Percentiles rank a stretch among this genome's conserved stretches.
phyloP scores from a whole-genome alignment of 1,140 invertebrate species.

The Drosophila trapezifrons region DNA sequence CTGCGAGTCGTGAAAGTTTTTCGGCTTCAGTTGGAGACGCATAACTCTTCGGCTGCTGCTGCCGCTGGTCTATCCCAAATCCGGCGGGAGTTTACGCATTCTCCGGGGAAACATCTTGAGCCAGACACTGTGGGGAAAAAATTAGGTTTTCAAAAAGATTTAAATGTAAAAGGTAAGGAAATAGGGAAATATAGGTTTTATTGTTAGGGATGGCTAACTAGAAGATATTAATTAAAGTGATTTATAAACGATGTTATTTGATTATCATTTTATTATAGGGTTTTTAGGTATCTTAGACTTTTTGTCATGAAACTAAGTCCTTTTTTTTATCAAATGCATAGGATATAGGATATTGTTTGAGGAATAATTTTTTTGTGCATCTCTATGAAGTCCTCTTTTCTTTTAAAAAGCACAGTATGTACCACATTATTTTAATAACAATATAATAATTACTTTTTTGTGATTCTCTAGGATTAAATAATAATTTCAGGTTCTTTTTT shows the following conservation, averaged over 20 bases:
- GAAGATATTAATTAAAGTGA: too few relatives aligned
- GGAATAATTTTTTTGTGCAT: too few relatives aligned
- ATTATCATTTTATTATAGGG: background rate
- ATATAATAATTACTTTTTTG: background rate
- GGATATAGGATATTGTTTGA: too few relatives aligned
- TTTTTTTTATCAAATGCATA: too few relatives aligned
- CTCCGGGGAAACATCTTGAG: constrained; percentile 4
- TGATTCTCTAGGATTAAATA: background rate
- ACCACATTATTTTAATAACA: background rate
- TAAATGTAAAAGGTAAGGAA: too few relatives aligned
- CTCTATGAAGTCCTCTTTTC: background rate
- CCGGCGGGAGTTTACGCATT: constrained; percentile 5
- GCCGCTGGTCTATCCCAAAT: constrained; percentile 6
- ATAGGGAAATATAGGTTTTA: background rate
- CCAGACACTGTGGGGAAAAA: background rate
- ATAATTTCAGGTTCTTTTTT: constrained; percentile 6
- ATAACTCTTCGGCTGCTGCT: constrained; percentile 39
- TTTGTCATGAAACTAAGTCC: too few relatives aligned
- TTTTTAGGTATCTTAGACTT: too few relatives aligned
- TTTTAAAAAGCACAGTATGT: background rate
- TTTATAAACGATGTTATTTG: background rate
- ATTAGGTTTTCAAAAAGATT: fast-evolving
- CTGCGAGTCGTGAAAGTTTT: constrained; percentile 45
- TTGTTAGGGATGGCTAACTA: too few relatives aligned
- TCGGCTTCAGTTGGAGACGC: constrained; percentile 45